A percentile compares a stretch with the other conserved stretches of the same genome.
phyloP scores from a whole-genome alignment of 2,113 vertebrate genomes.

The Phycodurus eques region DNA sequence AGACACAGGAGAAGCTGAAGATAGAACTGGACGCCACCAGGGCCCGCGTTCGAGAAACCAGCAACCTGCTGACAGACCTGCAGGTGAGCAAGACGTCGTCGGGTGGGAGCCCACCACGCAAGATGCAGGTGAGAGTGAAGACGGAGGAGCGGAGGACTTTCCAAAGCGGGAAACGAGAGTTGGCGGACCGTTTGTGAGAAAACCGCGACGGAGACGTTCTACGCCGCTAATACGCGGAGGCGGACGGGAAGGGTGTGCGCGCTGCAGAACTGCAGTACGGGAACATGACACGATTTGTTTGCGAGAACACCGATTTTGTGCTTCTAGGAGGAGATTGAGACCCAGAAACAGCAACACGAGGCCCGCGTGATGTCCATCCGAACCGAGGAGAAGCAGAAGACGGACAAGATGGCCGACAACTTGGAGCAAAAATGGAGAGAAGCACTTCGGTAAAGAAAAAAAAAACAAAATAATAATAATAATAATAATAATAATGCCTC shows the following conservation, averaged over 20 bases:
- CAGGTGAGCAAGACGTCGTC: constrained; percentile 73
- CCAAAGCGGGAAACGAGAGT: constrained; percentile 33
- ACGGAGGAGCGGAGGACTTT: neutral
- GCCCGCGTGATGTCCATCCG: constrained; percentile 80
- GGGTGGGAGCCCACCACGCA: neutral
- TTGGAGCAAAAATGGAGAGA: constrained; percentile 94
- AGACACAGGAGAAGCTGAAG: constrained; percentile 87
- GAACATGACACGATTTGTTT: neutral
- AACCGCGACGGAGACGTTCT: constrained; percentile 40
- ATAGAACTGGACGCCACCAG: constrained; percentile 86
- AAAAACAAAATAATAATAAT: too few species aligned
- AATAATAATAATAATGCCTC: neutral
- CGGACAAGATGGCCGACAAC: constrained; percentile 87
- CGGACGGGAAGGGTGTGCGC: neutral
- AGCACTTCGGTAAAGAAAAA: constrained; percentile 80
- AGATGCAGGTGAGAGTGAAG: neutral
- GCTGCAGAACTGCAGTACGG: neutral
- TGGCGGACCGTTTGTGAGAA: constrained; percentile 37
- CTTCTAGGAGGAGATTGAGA: constrained; percentile 84
- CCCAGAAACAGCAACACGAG: constrained; percentile 87
- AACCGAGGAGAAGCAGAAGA: constrained; percentile 88
- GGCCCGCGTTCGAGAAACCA: constrained; percentile 84
- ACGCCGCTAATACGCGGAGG: neutral
- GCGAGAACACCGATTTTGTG: neutral
- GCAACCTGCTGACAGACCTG: constrained; percentile 82